These are phyloP conservation scores for Telenomus remus DNA, from an alignment of 1,140 invertebrate genomes.

Conservation along the genomic window DNA sequence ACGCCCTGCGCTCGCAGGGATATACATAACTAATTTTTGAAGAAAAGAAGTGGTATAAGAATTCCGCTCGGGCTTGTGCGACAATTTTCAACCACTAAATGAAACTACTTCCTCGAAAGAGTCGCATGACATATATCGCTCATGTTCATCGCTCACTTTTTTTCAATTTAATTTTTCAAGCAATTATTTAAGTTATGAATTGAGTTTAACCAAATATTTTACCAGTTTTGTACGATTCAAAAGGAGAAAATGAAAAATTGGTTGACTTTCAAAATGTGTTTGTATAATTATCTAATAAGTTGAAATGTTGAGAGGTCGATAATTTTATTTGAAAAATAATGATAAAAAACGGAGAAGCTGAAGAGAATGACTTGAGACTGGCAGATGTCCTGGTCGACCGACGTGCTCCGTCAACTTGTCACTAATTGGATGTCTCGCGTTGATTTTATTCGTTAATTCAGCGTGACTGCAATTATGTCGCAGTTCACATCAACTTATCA, in stretches of 20 bases:
- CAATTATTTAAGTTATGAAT: conserved; percentile 19
- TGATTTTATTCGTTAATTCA: conserved; percentile 57
- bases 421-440: conserved; percentile 65
- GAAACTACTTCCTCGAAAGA: conserved; percentile 47
- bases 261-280: too few relatives aligned
- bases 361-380: conserved; percentile 46
- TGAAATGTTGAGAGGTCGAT: background rate
- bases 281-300: background rate
- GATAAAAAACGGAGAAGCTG: conserved; percentile 59
- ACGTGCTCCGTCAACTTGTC: conserved; percentile 63
- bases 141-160: conserved; percentile 9
- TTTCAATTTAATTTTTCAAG: conserved; percentile 5
- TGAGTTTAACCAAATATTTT: conserved; percentile 7
- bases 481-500: conserved; percentile 54
- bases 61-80: conserved; percentile 16
- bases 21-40: conserved; percentile 44
- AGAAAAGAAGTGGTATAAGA: conserved; percentile 16
- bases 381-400: conserved; percentile 63
- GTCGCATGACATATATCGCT: conserved; percentile 31
- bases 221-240: too few relatives aligned
- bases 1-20: conserved; percentile 12
- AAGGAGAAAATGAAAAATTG: too few relatives aligned
- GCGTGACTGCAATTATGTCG: conserved; percentile 52
- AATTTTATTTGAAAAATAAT: conserved; percentile 64
- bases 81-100: conserved; percentile 40